Base-by-base conservation (phyloP, 1,140 invertebrate species). In the Callitettix versicolor region DNA sequence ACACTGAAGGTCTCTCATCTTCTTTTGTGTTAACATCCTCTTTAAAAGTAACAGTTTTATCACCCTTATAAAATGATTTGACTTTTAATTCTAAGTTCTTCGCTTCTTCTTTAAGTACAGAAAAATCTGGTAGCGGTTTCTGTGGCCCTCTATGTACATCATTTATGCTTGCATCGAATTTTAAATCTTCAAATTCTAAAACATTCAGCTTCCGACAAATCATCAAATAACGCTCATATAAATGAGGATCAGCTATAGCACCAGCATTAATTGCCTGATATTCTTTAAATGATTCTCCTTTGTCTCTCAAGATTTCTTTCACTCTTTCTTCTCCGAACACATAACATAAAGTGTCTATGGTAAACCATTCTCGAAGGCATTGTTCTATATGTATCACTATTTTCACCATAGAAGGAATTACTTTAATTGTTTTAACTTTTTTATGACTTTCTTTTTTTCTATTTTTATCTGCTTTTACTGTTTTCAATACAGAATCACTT, bases 101-200 rank as follows among this genome's bases (percentile, higher is more conserved):
- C 55, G 69, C 73, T 62, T 80, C 77, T 62, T 77, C 71, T 61
- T 79, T 73, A 30, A 80, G 61, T 54, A 73, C 68, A 20, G 68
- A 70, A 60, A 76, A 80, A 64, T 78, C 72, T 6, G 78, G 76
- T 11, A 79, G 61, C 20, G 78, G 77, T 63, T 75, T 75, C n/a
- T 69, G 65, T 59, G 73, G 68, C 9, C 26, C 26, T 57, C 41
- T 18, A 48, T 18, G 51, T 34, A 67, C 59, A 21, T 67, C 61
- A n/a, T 59, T 58, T 38, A 67, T 64, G 43, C 64, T 62, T 50
- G 65, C 51, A 21, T 56, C 54, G 4, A 38, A 21, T 41, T 50
- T 40, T 2, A 17, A 34, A 42, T 59, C 58, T 48, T 53, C 48
- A 3, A 59, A 15, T 22, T 59, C 58, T n/a, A 59, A 48, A 5